Evolutionary conservation across 2,113 vertebrate species (phyloP), one percentile per base, ranked within the genome.

Genomic region (Xiphorhynchus elegans): DNA sequence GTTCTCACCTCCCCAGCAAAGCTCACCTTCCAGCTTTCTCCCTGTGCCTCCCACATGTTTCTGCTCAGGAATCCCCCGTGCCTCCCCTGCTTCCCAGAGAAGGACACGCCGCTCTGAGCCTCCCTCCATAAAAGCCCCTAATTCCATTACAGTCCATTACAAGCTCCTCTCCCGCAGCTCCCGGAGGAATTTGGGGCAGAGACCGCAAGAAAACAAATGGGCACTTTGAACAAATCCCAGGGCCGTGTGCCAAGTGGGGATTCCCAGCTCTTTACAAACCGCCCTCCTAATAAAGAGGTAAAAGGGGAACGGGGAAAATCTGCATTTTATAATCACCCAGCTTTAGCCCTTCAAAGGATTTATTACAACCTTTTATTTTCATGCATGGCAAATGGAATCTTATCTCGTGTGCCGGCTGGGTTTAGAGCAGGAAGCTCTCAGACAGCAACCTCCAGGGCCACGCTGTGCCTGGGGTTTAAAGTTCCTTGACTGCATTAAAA

Each of bases 301-400:
- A 87, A 96, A 88, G 21, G 58, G 81, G 40, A 90, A 58, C 7
- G 9, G 75, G 33, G 68, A 46, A 75, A 96, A 95, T 60, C 46
- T 17, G 58, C 77, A 40, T 90, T 95, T 96, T 89, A 53, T 90
- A 93, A 94, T 95, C 96, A 47, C 87, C 20, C 42, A 8, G 87
- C 60, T 93, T 92, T 89, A 78, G 70, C 59, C 94, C 87, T 95
- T 94, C 87, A 37, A 66, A 90, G 92, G 91, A 17, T 97, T 97
- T 95, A 87, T 97, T 93, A 84, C 94, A 91, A 95, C 87, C 89
- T 96, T 96, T 96, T 90, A 80, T 96, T 96, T 90, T 47, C 90
- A 50, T n/a, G 89, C n/a, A 44, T 89, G 89, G 92, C 73, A 55
- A 97, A 93, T 89, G 92, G 74, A 84, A 92, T 95, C 83, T 96